phyloP scores from a whole-genome alignment of 92 coral and sea anemone genomes.

The Desmophyllum pertusum region DNA sequence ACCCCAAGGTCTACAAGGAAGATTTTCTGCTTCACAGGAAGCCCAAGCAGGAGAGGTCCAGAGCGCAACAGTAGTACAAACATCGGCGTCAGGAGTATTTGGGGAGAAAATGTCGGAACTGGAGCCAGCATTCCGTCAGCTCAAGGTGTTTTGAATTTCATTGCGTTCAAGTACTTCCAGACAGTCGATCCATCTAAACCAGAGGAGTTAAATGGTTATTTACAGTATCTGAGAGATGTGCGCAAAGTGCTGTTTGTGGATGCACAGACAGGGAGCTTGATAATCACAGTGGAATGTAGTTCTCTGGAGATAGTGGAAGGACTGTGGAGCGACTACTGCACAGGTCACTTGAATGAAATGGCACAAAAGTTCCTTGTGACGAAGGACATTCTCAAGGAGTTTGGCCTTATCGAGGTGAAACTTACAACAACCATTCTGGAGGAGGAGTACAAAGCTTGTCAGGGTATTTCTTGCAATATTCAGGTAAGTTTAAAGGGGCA shows the following conservation, averaged over 20 bases:
- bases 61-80: background rate
- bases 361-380: background rate
- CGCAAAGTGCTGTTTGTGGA: background rate
- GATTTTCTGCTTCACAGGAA: background rate
- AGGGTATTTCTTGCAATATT: background rate
- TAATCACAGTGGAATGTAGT: background rate
- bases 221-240: background rate
- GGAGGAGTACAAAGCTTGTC: background rate
- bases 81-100: background rate
- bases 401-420: background rate
- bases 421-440: background rate
- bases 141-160: background rate
- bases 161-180: slow-evolving; percentile 1
- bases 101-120: background rate
- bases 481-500: background rate
- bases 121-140: slow-evolving; percentile 6
- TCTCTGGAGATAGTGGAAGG: background rate
- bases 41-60: background rate
- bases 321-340: background rate
- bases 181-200: background rate
- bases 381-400: background rate
- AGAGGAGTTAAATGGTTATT: background rate
- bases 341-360: background rate
- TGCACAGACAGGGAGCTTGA: background rate
- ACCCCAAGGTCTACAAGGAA: background rate